Evolutionary conservation across 2,888 invertebrate genomes (phyloP), one percentile per base, ranked within the genome.

Genomic region (Caenorhabditis angaria): DNA sequence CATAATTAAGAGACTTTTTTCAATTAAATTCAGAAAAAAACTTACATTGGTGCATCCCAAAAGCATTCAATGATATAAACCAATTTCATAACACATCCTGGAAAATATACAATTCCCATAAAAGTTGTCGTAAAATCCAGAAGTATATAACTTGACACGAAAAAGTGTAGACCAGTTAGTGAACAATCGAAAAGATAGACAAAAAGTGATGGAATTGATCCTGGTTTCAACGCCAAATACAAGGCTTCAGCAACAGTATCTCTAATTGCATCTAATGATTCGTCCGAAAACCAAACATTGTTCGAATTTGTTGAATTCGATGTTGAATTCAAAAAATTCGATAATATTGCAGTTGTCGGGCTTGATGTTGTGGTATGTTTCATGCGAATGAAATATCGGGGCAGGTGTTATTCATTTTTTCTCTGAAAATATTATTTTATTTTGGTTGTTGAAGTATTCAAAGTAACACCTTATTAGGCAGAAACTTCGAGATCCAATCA

Each of bases 111-210:
- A 35, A 61, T 72, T 48, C 65, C 61, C 24, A 72, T 41, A 32
- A 68, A 72, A 14, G 65, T 62, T 18, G 72, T 72, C n/a, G 72
- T 68, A 41, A 72, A 72, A 28, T 72, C 72, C 48, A 63, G 53
- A 5, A 58, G 54, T 25, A 72, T 67, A 28, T 55, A 61, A 53
- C 57, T 60, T 47, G 72, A 72, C 28, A 72, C 59, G 32, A 61
- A 47, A 63, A 61, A 72, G 27, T 67, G 67, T 6, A 65, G 27
- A 6, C 65, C 6, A 0, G 72, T 68, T 1, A 72, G 61, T 4
- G 55, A 22, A 28, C 65, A 65, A 48, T 72, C 72, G 28, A 72
- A 58, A 18, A 54, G n/a, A 24, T 61, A 72, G 0, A 72, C 59
- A n/a, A 66, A 55, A 2, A 56, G 48, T 0, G 68, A 73, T 41